A percentile compares a stretch with the other conserved stretches of the same genome.
Conservation (phyloP, 2,888 invertebrate species). For the Pterobdella sp. region DNA sequence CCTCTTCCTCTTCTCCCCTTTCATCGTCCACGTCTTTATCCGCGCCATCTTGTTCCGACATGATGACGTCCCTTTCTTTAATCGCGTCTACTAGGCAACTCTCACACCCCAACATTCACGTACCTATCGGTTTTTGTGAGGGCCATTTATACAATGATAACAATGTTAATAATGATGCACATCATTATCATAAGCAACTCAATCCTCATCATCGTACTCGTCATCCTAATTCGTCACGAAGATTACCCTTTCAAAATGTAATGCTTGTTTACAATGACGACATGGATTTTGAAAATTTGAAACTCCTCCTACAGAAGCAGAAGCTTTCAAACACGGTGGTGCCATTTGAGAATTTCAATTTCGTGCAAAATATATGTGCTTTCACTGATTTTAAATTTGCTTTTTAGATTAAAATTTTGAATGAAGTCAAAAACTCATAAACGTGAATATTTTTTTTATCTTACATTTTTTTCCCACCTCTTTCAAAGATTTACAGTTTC, state of each 20-base stretch:
- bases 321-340: not conserved
- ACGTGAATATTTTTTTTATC: too few species aligned
- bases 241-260: not conserved
- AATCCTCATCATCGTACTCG: not conserved
- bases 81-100: not conserved
- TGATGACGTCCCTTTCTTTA: slow-evolving; percentile 4
- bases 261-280: slow-evolving; percentile 5
- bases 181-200: not conserved
- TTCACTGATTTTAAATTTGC: too few species aligned
- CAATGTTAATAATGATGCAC: not conserved
- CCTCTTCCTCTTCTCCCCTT: not conserved
- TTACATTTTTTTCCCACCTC: too few species aligned
- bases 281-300: not conserved
- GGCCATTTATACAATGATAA: not conserved
- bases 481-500: too few species aligned
- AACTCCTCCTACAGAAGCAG: not conserved
- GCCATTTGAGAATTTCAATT: not conserved
- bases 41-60: not conserved
- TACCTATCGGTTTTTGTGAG: not conserved
- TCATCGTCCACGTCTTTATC: not conserved
- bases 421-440: too few species aligned
- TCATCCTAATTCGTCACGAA: not conserved
- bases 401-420: too few species aligned
- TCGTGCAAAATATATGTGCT: too few species aligned
- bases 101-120: not conserved